phyloP scores from a whole-genome alignment of 2,113 vertebrate genomes.

The Austrofundulus limnaeus region DNA sequence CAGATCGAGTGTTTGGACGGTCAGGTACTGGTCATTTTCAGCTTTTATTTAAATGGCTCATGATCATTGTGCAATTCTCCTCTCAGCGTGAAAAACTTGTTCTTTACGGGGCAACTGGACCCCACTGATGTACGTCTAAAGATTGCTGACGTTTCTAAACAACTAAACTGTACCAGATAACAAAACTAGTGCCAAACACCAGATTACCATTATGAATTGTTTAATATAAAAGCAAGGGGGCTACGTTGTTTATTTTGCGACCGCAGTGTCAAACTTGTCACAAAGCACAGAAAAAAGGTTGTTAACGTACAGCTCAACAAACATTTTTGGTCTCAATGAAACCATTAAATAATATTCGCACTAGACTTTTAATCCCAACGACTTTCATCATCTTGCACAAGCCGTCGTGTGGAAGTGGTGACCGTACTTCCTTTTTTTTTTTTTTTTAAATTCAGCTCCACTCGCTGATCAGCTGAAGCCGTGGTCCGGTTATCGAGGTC shows the following conservation, averaged over 20 bases:
- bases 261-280: slow-evolving; percentile 40
- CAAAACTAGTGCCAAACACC: slow-evolving; percentile 74
- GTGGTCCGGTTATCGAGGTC: slow-evolving; percentile 45
- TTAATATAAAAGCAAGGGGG: not conserved
- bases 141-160: slow-evolving; percentile 33
- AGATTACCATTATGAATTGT: slow-evolving; percentile 25
- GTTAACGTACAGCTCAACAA: slow-evolving; percentile 37
- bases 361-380: slow-evolving; percentile 25
- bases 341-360: slow-evolving; percentile 29
- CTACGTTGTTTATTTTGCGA: slow-evolving; percentile 38
- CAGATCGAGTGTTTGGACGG: slow-evolving; percentile 21
- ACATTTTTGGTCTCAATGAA: slow-evolving; percentile 55
- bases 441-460: slow-evolving; percentile 16
- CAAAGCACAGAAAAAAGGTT: slow-evolving; percentile 40
- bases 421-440: not conserved
- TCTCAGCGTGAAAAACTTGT: slow-evolving; percentile 30
- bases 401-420: not conserved
- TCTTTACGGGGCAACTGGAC: slow-evolving; percentile 36
- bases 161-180: slow-evolving; percentile 31
- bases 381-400: slow-evolving; percentile 20
- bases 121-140: slow-evolving; percentile 39
- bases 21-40: slow-evolving; percentile 43
- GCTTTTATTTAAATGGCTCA: slow-evolving; percentile 9
- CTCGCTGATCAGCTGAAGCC: not conserved
- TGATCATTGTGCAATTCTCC: slow-evolving; percentile 44